These are phyloP conservation scores for Xiphophorus maculatus DNA, from an alignment of 2,113 vertebrate genomes.

Conservation along the genomic window DNA sequence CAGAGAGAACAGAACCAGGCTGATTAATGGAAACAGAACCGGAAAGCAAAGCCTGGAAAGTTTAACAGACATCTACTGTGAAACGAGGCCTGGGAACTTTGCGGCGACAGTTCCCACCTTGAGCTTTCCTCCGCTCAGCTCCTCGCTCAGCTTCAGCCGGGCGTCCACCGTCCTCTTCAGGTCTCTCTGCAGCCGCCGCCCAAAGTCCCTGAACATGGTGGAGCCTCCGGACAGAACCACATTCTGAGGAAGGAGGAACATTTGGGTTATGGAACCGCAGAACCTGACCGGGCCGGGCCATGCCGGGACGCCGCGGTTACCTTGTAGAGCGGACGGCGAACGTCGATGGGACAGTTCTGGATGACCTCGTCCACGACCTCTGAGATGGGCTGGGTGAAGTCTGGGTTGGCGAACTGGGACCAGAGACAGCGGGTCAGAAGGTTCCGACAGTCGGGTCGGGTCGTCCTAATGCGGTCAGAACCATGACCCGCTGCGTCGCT, in stretches of 20 bases:
- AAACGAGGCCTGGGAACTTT: too few relatives aligned
- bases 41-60: too few relatives aligned
- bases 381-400: slow-evolving; percentile 98
- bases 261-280: background rate
- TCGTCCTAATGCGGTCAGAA: too few relatives aligned
- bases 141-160: slow-evolving; percentile 96
- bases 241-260: slow-evolving; percentile 59
- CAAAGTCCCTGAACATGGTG: slow-evolving; percentile 99
- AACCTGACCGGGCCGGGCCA: too few relatives aligned
- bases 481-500: too few relatives aligned
- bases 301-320: slow-evolving; percentile 66
- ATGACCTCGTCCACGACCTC: slow-evolving; percentile 99
- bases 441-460: background rate
- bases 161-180: slow-evolving; percentile 96
- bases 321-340: slow-evolving; percentile 97
- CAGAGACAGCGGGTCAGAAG: background rate
- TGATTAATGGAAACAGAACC: too few relatives aligned
- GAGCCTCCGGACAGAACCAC: slow-evolving; percentile 86
- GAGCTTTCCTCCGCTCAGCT: slow-evolving; percentile 95
- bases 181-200: slow-evolving; percentile 94
- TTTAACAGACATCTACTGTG: too few relatives aligned
- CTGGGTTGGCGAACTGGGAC: slow-evolving; percentile 94
- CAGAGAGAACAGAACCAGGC: slow-evolving; percentile 4
- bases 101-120: slow-evolving; percentile 81
- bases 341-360: slow-evolving; percentile 98